Evolutionary conservation across 2,888 invertebrate genomes (phyloP).

Genomic region (Mythimna lalbum): DNA sequence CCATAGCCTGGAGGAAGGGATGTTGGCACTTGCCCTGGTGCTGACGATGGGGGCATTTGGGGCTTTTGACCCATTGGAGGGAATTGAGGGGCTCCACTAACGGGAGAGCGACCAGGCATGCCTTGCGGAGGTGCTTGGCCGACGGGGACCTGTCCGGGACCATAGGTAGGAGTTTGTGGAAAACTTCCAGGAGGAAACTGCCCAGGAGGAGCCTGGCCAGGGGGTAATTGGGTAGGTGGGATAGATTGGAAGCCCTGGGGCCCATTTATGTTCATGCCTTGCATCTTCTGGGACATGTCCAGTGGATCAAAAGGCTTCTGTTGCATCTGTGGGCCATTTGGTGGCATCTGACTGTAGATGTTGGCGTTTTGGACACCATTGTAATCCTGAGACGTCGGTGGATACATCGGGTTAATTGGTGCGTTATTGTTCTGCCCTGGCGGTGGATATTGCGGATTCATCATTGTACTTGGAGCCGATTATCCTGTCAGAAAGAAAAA

Average conservation of each 20-base stretch:
- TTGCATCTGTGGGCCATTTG: constrained; percentile 64
- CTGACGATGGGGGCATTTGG: constrained; percentile 72
- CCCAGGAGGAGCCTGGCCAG: constrained; percentile 77
- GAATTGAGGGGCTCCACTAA: constrained; percentile 70
- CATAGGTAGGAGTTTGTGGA: constrained; percentile 76
- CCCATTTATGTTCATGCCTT: constrained; percentile 84
- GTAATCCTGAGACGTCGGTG: constrained; percentile 82
- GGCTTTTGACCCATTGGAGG: constrained; percentile 71
- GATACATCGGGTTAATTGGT: constrained; percentile 82
- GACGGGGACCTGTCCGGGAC: constrained; percentile 69
- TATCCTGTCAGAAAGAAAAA: constrained; percentile 62
- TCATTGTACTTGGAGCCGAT: constrained; percentile 80
- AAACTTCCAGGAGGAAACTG: constrained; percentile 76
- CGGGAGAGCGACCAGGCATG: constrained; percentile 69
- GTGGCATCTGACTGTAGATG: constrained; percentile 78
- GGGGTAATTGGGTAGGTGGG: constrained; percentile 81
- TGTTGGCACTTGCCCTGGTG: constrained; percentile 67
- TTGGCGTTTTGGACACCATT: constrained; percentile 86
- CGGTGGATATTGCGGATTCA: constrained; percentile 88
- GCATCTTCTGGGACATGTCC: constrained; percentile 87
- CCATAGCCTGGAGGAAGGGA: constrained; percentile 65
- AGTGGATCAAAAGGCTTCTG: constrained; percentile 70
- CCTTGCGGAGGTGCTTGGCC: constrained; percentile 67
- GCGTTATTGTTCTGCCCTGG: constrained; percentile 88
- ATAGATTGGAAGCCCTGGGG: constrained; percentile 78